These are phyloP conservation scores for Leuciscus waleckii DNA, from an alignment of 2,797 vertebrate genomes.

Conservation along the genomic window DNA sequence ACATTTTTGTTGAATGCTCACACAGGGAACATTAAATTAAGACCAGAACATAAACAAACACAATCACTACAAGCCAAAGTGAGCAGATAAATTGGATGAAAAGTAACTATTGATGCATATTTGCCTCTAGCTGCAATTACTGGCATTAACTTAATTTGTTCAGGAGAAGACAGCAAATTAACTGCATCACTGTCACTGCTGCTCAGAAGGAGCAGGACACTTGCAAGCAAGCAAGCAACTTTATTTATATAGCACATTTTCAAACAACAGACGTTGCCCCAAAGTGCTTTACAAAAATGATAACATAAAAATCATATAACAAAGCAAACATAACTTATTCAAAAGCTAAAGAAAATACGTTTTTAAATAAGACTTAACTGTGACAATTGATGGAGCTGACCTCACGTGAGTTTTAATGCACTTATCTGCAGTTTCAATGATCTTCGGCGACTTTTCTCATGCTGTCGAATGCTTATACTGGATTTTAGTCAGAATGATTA, in stretches of 20 bases:
- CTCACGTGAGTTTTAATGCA: too few relatives aligned
- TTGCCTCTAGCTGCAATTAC: conserved; percentile 22
- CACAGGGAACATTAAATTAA: not conserved
- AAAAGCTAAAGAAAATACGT: too few relatives aligned
- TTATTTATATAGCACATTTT: too few relatives aligned
- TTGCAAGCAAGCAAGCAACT: too few relatives aligned
- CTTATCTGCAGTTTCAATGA: conserved; percentile 28
- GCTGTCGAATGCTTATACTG: conserved; percentile 41
- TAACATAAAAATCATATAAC: too few relatives aligned
- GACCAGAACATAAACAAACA: not conserved
- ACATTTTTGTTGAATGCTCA: not conserved
- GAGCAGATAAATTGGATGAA: conserved; percentile 21
- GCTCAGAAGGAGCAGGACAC: conserved; percentile 23
- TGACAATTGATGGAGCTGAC: too few relatives aligned
- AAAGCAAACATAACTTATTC: too few relatives aligned
- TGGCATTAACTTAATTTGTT: conserved; percentile 47
- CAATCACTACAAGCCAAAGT: conserved; percentile 22
- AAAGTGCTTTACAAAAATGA: too few relatives aligned
- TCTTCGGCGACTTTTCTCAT: conserved; percentile 28
- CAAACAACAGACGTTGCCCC: too few relatives aligned
- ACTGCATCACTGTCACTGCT: conserved; percentile 28
- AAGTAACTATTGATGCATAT: conserved; percentile 33
- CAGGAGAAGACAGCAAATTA: conserved; percentile 36
- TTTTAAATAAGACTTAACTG: too few relatives aligned
- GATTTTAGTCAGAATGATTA: conserved; percentile 37